A percentile compares a stretch with the other conserved stretches of the same genome.
These are phyloP conservation scores for Atherinomorus stipes DNA, from an alignment of 2,113 vertebrate species.

Conservation along the genomic window DNA sequence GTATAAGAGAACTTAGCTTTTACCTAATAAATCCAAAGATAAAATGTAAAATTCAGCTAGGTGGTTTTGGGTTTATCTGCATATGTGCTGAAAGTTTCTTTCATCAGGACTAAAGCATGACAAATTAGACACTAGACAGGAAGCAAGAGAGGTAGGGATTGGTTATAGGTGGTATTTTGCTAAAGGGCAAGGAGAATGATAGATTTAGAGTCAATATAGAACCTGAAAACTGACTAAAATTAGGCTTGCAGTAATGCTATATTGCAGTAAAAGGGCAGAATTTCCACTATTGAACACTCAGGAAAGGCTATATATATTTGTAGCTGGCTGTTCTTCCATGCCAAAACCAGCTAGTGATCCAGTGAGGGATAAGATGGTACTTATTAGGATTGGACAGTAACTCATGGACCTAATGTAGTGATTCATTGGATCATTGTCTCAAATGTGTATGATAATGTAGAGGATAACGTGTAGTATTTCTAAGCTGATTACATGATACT, in stretches of 20 bases:
- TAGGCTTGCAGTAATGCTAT: not conserved
- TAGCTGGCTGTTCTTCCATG: no score
- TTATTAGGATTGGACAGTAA: no score
- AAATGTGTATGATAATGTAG: no score
- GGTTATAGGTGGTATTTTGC: not conserved
- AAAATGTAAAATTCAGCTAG: conserved; percentile 10
- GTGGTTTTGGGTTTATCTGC: not conserved
- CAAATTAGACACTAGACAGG: conserved; percentile 29
- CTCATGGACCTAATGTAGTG: no score
- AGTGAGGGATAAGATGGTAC: no score
- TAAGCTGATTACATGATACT: no score
- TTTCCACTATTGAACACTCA: no score
- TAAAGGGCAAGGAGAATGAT: not conserved
- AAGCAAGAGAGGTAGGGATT: not conserved
- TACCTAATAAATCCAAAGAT: conserved; percentile 49
- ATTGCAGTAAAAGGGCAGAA: no score
- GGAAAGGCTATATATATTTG: no score
- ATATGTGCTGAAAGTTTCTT: conserved; percentile 31
- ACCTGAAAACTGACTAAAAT: conserved; percentile 10
- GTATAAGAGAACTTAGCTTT: conserved; percentile 41
- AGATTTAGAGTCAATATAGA: conserved; percentile 8
- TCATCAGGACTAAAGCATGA: conserved; percentile 13
- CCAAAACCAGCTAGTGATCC: no score
- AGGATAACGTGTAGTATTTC: no score
- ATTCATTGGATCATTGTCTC: no score